phyloP scores from a whole-genome alignment of 2,888 invertebrate genomes.

The Thumatha senex region DNA sequence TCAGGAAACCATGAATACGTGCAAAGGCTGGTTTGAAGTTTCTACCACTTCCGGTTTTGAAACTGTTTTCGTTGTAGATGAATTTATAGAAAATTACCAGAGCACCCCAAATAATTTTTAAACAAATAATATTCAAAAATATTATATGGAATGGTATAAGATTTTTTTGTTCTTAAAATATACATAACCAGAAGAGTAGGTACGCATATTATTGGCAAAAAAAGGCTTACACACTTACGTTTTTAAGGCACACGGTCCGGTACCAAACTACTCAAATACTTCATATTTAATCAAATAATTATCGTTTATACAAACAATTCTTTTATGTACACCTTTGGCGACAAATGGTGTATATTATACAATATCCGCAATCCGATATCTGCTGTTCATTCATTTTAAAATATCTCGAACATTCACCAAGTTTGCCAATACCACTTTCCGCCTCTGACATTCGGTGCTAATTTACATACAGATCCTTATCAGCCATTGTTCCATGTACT shows the following conservation, averaged over 20 bases:
- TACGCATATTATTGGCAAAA: not conserved
- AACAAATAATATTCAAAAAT: no score
- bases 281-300: constrained; percentile 1
- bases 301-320: constrained; percentile 3
- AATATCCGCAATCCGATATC: constrained; percentile 5
- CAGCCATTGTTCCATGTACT: constrained; percentile 45
- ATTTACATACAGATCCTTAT: constrained; percentile 54
- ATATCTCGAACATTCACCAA: constrained; percentile 27
- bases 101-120: no score
- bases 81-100: no score
- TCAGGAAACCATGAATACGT: no score
- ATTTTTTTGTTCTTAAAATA: not conserved
- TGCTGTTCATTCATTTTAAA: constrained; percentile 16
- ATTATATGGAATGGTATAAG: no score
- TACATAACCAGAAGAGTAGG: constrained; percentile 1
- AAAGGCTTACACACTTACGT: not conserved
- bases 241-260: constrained; percentile 1
- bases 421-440: constrained; percentile 35
- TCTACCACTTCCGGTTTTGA: no score
- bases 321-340: constrained; percentile 3
- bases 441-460: constrained; percentile 30
- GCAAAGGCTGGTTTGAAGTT: no score
- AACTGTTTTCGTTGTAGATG: no score
- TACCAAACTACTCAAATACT: constrained; percentile 4
- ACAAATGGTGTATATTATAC: constrained; percentile 4